A percentile compares a stretch with the other conserved stretches of the same genome.
Evolutionary conservation across 2,888 invertebrate genomes (phyloP).

Genomic region (Odontomyia ornata): DNA sequence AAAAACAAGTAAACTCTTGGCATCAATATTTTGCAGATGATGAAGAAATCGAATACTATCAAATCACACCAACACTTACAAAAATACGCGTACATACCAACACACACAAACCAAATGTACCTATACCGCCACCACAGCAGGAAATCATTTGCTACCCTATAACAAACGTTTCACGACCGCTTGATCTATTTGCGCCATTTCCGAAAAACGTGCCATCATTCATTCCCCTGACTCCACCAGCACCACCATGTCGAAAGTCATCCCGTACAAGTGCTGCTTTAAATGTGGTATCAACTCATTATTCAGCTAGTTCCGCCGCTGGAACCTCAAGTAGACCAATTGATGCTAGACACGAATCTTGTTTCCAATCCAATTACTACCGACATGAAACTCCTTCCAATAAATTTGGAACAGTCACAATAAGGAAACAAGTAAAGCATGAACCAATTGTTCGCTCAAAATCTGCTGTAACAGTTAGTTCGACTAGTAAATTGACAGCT

Average conservation of each 20-base stretch:
- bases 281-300: constrained; percentile 65
- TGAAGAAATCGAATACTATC: constrained; percentile 80
- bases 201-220: constrained; percentile 71
- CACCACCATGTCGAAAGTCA: constrained; percentile 79
- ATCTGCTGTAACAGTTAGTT: constrained; percentile 60
- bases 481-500: constrained; percentile 47
- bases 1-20: constrained; percentile 51
- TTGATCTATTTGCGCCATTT: constrained; percentile 68
- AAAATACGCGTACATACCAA: constrained; percentile 78
- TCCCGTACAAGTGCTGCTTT: constrained; percentile 75
- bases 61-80: constrained; percentile 81
- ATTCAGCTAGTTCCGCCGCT: constrained; percentile 58
- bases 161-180: constrained; percentile 60
- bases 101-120: constrained; percentile 60
- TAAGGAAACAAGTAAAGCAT: constrained; percentile 60
- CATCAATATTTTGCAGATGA: constrained; percentile 71
- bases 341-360: constrained; percentile 59
- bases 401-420: constrained; percentile 61
- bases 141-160: constrained; percentile 73
- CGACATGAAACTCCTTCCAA: constrained; percentile 55
- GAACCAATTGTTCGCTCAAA: constrained; percentile 62
- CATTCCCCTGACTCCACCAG: constrained; percentile 68
- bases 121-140: constrained; percentile 63
- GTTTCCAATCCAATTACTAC: constrained; percentile 58
- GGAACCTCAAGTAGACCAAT: constrained; percentile 54